Evolutionary conservation across 2,113 vertebrate species (phyloP).

Genomic region (Hassar affinis): DNA sequence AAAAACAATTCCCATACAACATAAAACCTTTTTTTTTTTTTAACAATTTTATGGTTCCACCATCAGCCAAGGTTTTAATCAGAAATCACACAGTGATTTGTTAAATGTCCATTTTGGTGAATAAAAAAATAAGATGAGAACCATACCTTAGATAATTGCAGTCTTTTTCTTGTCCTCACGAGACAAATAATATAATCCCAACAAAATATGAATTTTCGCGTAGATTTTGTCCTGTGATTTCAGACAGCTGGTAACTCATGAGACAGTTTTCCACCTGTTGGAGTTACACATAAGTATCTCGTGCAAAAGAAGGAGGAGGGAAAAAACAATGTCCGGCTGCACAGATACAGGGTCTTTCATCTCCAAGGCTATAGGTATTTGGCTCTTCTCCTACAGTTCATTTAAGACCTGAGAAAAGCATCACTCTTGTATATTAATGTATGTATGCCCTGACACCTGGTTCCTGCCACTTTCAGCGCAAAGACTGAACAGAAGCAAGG

Average conservation of each 20-base stretch:
- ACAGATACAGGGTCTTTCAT: constrained; percentile 67
- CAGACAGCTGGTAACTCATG: constrained; percentile 49
- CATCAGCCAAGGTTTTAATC: background rate
- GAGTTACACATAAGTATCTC: constrained; percentile 57
- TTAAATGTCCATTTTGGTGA: background rate
- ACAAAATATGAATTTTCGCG: constrained; percentile 14
- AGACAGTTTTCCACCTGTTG: constrained; percentile 60
- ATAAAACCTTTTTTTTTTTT: background rate
- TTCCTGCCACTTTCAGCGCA: constrained; percentile 56
- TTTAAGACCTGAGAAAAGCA: constrained; percentile 65
- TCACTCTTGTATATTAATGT: constrained; percentile 67
- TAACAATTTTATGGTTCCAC: no score
- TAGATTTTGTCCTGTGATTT: constrained; percentile 47
- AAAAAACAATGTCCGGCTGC: constrained; percentile 56
- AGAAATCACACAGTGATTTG: background rate
- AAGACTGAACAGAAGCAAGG: constrained; percentile 62
- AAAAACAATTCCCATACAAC: background rate
- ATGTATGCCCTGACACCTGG: constrained; percentile 66
- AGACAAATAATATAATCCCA: constrained; percentile 43
- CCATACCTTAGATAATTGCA: constrained; percentile 37
- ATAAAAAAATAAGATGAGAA: background rate
- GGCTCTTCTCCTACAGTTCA: constrained; percentile 59
- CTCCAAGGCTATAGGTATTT: constrained; percentile 68
- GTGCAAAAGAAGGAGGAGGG: constrained; percentile 37
- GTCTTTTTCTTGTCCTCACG: constrained; percentile 23